Evolutionary conservation across 2,888 invertebrate genomes (phyloP), one percentile per base, ranked within the genome.

Genomic region (Cremastinae sp.): DNA sequence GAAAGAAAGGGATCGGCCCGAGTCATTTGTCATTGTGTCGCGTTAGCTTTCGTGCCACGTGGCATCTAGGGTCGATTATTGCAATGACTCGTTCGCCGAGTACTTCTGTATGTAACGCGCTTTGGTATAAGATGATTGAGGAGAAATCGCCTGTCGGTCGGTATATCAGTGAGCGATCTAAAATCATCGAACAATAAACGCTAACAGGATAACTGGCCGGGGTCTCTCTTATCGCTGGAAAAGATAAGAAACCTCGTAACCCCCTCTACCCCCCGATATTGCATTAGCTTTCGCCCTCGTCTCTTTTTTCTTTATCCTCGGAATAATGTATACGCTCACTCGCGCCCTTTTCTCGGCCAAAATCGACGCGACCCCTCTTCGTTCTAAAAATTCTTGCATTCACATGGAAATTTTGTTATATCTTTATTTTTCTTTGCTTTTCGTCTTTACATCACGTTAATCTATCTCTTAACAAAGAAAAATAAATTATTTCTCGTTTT

Each of bases 181-280:
- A 88, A 88, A 88, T 88, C 87, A 85, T 87, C 83, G 85, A 83
- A 86, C 87, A 86, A 86, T 86, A 83, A 86, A 82, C 86, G 88
- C 89, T 89, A 89, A 89, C 89, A 89, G 88, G 89, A 89, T 88
- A 88, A 88, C 87, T 84, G 83, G 82, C 84, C 83, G 74, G 66
- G 83, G 81, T 83, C 71, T 70, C 69, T 81, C 82, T 85, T 86
- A 86, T 86, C 86, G 81, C 71, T 22, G 55, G 70, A 64, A 62
- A 43, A 83, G 86, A 86, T 86, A 86, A 86, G 84, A 81, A 83
- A 78, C 77, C 51, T 53, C 39, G 59, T n/a, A n/a, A n/a, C n/a
- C n/a, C n/a, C n/a, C 70, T 62, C 74, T 69, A 62, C 76, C 56
- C 49, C 84, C 82, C 84, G 83, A 84, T 86, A 86, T 88, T 88